phyloP scores from a whole-genome alignment of 2,797 vertebrate genomes.

The Sphenopsis melanotis region DNA sequence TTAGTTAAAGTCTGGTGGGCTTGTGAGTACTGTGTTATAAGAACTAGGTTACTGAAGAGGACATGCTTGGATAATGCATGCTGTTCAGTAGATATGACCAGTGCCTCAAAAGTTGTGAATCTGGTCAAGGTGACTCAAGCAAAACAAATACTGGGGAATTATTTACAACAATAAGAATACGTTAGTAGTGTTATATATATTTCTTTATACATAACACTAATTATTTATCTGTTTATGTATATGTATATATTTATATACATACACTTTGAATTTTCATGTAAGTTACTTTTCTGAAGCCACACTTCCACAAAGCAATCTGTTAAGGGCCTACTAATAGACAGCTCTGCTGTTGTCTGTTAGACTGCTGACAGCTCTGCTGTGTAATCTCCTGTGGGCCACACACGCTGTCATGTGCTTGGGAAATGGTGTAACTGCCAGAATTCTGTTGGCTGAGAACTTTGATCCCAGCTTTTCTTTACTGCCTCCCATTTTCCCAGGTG shows the following conservation, averaged over 20 bases:
- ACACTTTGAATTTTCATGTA: neutral
- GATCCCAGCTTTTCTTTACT: neutral
- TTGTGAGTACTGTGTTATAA: neutral
- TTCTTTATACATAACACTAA: fast-evolving
- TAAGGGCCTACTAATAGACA: neutral
- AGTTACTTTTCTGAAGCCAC: neutral
- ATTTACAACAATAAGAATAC: neutral
- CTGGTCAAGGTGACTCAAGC: neutral
- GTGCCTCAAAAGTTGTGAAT: neutral
- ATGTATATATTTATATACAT: too few relatives aligned
- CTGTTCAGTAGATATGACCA: neutral
- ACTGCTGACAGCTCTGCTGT: neutral
- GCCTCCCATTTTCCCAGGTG: neutral
- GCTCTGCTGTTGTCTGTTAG: neutral
- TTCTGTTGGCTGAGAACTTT: neutral
- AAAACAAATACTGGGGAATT: neutral
- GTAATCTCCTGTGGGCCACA: neutral
- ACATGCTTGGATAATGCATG: neutral
- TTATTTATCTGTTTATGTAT: neutral
- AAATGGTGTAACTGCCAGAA: neutral
- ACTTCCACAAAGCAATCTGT: neutral
- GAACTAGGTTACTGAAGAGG: neutral
- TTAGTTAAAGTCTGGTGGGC: neutral
- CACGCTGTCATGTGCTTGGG: neutral
- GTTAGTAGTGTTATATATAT: neutral